Percentiles rank a stretch among this genome's conserved stretches.
phyloP scores from a whole-genome alignment of 1,140 invertebrate genomes.

The Hypothenemus hampei region DNA sequence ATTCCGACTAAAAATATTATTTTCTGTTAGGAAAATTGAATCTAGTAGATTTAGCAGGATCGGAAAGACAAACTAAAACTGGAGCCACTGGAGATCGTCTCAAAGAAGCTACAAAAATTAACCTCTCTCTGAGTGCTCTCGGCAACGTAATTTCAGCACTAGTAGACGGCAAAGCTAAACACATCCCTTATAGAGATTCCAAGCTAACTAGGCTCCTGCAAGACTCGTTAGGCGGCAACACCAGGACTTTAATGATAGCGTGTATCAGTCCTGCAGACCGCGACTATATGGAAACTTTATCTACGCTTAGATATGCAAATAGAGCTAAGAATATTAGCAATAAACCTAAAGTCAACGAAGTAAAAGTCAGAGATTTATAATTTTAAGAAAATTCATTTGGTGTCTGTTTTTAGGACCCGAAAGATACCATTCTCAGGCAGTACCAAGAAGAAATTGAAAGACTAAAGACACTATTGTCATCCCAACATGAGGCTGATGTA shows the following conservation, averaged over 20 bases:
- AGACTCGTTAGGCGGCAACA: slow-evolving; percentile 93
- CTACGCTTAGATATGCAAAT: slow-evolving; percentile 83
- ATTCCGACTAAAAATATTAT: slow-evolving; percentile 4
- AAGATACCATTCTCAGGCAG: slow-evolving; percentile 81
- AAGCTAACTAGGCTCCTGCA: slow-evolving; percentile 81
- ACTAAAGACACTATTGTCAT: slow-evolving; percentile 63
- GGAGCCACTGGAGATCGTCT: slow-evolving; percentile 80
- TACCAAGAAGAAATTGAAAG: slow-evolving; percentile 84
- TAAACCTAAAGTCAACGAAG: slow-evolving; percentile 88
- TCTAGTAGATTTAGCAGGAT: slow-evolving; percentile 86
- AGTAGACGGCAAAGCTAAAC: slow-evolving; percentile 83
- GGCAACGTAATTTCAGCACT: slow-evolving; percentile 94
- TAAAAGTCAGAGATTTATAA: slow-evolving; percentile 15
- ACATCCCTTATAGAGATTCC: slow-evolving; percentile 92
- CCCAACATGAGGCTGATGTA: slow-evolving; percentile 25
- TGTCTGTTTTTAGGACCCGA: slow-evolving; percentile 68
- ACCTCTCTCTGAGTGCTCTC: slow-evolving; percentile 87
- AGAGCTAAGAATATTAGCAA: slow-evolving; percentile 92
- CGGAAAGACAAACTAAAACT: slow-evolving; percentile 81
- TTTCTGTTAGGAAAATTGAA: slow-evolving; percentile 75
- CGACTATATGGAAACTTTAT: slow-evolving; percentile 88
- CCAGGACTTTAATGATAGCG: slow-evolving; percentile 91
- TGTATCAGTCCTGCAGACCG: slow-evolving; percentile 84
- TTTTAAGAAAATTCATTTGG: slow-evolving; percentile 1
- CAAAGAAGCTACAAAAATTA: slow-evolving; percentile 93